Conservation (phyloP, 2,888 invertebrate species). For the Orchesella flavescens region DNA sequence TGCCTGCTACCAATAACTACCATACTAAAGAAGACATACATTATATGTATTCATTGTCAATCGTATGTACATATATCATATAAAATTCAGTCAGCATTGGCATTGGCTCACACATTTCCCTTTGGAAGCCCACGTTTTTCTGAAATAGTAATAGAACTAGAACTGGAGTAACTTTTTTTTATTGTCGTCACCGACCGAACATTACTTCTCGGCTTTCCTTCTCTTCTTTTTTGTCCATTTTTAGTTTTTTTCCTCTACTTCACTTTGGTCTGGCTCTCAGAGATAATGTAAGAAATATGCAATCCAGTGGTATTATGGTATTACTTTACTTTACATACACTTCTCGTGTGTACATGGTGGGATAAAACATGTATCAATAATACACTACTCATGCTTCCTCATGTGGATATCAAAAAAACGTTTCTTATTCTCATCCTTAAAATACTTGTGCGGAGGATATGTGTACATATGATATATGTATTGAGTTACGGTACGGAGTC, state of each 20-base stretch:
- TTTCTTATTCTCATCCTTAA: background rate
- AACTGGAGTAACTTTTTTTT: slow-evolving; percentile 13
- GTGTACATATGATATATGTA: background rate
- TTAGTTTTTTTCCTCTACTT: slow-evolving; percentile 1
- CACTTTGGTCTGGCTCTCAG: background rate
- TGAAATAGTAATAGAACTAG: slow-evolving; percentile 10
- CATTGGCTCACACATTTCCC: background rate
- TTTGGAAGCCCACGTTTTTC: slow-evolving; percentile 2
- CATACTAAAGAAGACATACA: no score
- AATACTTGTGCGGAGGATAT: background rate
- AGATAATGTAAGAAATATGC: slow-evolving; percentile 10
- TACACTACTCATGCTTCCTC: background rate
- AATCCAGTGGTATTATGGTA: background rate
- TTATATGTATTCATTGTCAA: background rate
- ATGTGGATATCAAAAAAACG: background rate
- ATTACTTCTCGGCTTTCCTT: slow-evolving; percentile 8
- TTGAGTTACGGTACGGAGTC: background rate
- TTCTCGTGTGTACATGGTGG: background rate
- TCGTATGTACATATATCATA: background rate
- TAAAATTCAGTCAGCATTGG: background rate
- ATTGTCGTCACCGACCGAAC: slow-evolving; percentile 25
- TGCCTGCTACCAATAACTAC: no score
- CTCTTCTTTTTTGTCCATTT: background rate
- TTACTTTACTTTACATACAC: background rate
- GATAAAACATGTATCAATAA: background rate